These are phyloP conservation scores for Epinephelus cyanopodus DNA, from an alignment of 2,113 vertebrate genomes.

Conservation along the genomic window DNA sequence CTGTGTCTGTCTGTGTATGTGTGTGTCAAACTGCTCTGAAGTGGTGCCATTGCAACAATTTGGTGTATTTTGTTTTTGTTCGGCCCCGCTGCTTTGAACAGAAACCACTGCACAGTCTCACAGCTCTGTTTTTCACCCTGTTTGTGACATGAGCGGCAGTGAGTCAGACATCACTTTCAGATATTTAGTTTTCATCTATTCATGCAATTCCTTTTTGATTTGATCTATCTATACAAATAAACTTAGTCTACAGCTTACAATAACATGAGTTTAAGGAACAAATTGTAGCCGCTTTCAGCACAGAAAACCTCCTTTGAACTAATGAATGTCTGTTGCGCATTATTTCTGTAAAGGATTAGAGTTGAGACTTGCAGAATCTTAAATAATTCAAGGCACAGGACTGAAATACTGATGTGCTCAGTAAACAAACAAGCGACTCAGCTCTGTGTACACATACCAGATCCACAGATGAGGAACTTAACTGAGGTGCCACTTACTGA, in stretches of 20 bases:
- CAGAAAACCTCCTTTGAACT: not conserved
- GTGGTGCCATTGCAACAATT: not conserved
- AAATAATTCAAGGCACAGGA: conserved; percentile 8
- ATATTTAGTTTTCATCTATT: conserved; percentile 8
- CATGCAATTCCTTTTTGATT: not conserved
- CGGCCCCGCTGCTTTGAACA: not conserved
- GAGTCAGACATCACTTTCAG: not conserved
- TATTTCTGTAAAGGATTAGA: conserved; percentile 17
- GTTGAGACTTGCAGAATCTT: not conserved
- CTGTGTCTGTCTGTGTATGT: not conserved
- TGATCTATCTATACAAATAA: not conserved
- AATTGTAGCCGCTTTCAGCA: not conserved
- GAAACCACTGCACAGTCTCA: not conserved
- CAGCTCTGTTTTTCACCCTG: not conserved
- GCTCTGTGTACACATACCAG: conserved; percentile 3
- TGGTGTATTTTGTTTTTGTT: not conserved
- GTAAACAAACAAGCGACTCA: conserved; percentile 52
- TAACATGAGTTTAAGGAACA: not conserved
- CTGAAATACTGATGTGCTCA: conserved; percentile 20
- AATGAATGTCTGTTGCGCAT: not conserved
- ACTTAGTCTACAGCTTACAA: not conserved
- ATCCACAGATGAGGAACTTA: conserved; percentile 34
- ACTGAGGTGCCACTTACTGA: conserved; percentile 18
- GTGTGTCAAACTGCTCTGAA: not conserved
- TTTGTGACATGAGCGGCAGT: conserved; percentile 2